Base-by-base conservation (phyloP, 2,797 vertebrate species). In the Amniataba percoides region DNA sequence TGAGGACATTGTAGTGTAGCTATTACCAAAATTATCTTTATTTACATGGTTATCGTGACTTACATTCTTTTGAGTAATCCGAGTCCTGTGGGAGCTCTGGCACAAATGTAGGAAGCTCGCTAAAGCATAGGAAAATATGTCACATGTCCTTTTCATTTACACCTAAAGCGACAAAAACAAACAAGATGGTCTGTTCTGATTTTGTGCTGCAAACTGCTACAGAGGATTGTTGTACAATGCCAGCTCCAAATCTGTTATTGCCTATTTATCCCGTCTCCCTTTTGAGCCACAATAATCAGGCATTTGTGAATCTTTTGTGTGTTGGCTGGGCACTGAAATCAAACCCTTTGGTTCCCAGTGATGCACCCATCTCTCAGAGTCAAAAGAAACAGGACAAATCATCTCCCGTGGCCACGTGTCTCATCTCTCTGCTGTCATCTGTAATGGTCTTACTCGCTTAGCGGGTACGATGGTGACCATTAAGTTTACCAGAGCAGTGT, bases 41-140 rank as follows among this genome's bases (percentile, higher is more conserved):
- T 93, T 93, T 92, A 95, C 85, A 92, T 78, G 63, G 82, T 90
- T 87, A 77, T 93, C 73, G 77, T 79, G 84, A 93, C 91, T 88
- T 95, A 95, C 95, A 95, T 95, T 95, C 95, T 92, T 91, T 88
- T 84, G 83, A 87, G 82, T 88, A 87, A 92, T 92, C 88, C 49
- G 71, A 93, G 92, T 89, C 89, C 84, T 63, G 45, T 81, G 70
- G 82, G 85, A 91, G 72, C 80, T 93, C 88, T 86, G 88, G 90
- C 83, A 87, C 86, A 89, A 84, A 88, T 81, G 86, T 85, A 87
- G 92, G 92, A 94, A 93, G 91, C 89, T 87, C 80, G 63, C 84
- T 77, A 87, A 92, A 92, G 90, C 86, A 84, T 80, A 83, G 21
- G 78, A 91, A 88, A 91, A 89, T 80, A 87, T 81, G 79, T 84